Conservation (phyloP, 2,113 vertebrate species). For the Arothron firmamentum region DNA sequence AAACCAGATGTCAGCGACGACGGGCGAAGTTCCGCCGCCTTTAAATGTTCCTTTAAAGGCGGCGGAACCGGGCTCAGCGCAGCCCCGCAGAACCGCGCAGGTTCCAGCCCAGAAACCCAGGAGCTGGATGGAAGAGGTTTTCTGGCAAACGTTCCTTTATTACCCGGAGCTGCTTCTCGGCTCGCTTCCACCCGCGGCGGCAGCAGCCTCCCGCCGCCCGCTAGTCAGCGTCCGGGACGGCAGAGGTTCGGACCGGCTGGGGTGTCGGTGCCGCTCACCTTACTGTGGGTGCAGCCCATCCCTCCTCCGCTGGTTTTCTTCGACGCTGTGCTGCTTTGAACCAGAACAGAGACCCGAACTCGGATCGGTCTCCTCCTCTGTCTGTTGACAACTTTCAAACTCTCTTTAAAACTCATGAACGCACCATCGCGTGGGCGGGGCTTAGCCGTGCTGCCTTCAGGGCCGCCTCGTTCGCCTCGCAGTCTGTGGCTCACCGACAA, state of each 20-base stretch:
- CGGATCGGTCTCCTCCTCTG: neutral
- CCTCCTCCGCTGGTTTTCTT: slow-evolving; percentile 34
- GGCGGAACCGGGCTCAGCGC: neutral
- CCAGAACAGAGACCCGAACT: too few species aligned
- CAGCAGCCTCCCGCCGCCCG: neutral
- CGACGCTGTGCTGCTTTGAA: neutral
- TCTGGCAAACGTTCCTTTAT: neutral
- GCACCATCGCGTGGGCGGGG: slow-evolving; percentile 23
- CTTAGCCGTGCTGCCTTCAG: slow-evolving; percentile 23
- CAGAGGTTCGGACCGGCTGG: neutral
- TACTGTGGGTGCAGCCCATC: slow-evolving; percentile 74
- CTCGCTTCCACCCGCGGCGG: slow-evolving; percentile 6
- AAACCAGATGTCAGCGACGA: slow-evolving; percentile 47
- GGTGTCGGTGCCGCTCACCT: slow-evolving; percentile 40
- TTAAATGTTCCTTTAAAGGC: neutral
- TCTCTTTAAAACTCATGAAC: slow-evolving; percentile 24
- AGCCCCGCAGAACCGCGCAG: neutral
- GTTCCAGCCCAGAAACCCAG: too few species aligned
- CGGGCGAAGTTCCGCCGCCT: neutral
- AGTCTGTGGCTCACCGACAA: neutral
- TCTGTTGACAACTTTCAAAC: slow-evolving; percentile 58
- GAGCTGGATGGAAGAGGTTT: too few species aligned
- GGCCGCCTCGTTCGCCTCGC: neutral
- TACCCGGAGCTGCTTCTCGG: slow-evolving; percentile 9
- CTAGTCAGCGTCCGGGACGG: neutral